Conservation (phyloP, 2,113 vertebrate species). For the Micronycteris hirsuta region DNA sequence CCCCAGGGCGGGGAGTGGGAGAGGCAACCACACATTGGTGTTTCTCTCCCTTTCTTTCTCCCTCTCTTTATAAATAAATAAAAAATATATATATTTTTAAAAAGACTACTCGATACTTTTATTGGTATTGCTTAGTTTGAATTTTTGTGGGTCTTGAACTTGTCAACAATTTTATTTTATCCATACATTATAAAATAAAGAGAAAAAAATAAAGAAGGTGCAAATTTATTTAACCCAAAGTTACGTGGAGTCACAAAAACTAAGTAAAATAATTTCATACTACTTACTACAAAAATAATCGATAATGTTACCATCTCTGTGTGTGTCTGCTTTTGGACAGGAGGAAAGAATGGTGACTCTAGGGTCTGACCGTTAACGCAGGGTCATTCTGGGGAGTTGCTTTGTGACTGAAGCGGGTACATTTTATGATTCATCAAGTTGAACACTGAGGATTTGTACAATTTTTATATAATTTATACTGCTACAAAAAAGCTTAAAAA, state of each 20-base stretch:
- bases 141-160: neutral
- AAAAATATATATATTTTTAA: too few species aligned
- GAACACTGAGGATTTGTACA: neutral
- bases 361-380: neutral
- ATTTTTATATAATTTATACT: neutral
- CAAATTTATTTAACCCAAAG: neutral
- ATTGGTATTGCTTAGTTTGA: neutral
- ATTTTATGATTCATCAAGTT: neutral
- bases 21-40: too few species aligned
- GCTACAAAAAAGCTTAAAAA: neutral
- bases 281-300: neutral
- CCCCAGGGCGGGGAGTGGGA: too few species aligned
- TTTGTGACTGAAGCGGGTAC: neutral
- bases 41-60: too few species aligned
- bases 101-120: neutral
- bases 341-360: neutral
- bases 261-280: neutral
- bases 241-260: neutral
- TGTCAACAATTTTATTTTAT: neutral
- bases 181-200: neutral
- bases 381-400: neutral
- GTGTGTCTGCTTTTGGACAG: neutral
- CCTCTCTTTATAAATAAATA: too few species aligned
- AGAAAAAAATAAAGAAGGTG: neutral
- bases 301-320: neutral